A percentile compares a stretch with the other conserved stretches of the same genome.
Conservation (phyloP, 2,797 vertebrate species). For the Meda fulgida region DNA sequence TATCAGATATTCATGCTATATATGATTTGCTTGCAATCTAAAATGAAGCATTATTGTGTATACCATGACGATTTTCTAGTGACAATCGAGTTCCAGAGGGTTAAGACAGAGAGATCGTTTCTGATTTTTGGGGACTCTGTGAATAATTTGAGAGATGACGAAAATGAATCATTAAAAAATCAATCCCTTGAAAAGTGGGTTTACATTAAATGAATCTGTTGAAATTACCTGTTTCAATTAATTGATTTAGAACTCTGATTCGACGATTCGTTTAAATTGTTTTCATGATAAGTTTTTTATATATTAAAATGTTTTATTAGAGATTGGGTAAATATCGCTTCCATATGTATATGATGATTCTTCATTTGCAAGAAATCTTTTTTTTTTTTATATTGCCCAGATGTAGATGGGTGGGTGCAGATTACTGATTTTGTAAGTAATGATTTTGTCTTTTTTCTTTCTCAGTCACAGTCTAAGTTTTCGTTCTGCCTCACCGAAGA, state of each 20-base stretch:
- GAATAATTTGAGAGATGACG: neutral
- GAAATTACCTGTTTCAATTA: neutral
- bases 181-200: neutral
- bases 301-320: neutral
- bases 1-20: neutral
- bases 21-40: neutral
- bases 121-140: neutral
- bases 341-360: neutral
- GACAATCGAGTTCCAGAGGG: neutral
- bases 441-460: slow-evolving; percentile 30
- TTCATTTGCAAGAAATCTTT: neutral
- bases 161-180: neutral
- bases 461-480: slow-evolving; percentile 34
- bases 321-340: neutral
- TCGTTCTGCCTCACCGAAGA: slow-evolving; percentile 43
- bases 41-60: neutral
- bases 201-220: neutral
- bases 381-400: neutral
- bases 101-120: neutral
- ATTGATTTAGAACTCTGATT: neutral
- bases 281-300: neutral
- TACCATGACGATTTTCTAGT: neutral
- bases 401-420: neutral
- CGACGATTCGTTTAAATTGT: neutral
- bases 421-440: neutral